phyloP scores from a whole-genome alignment of 2,113 vertebrate species.

The Prietella phreatophila region DNA sequence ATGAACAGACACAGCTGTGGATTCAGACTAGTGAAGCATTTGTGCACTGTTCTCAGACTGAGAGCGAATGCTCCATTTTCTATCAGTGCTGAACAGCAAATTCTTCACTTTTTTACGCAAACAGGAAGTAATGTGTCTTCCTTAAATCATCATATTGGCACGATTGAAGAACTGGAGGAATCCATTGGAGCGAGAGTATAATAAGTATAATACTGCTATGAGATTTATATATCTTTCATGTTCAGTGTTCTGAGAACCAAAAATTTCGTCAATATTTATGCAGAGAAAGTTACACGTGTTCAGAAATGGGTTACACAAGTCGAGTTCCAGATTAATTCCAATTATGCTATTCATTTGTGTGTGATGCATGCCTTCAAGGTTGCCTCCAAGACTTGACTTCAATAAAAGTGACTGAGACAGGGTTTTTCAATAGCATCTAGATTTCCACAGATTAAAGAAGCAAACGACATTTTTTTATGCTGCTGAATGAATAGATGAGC shows the following conservation, averaged over 20 bases:
- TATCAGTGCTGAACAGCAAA: slow-evolving; percentile 32
- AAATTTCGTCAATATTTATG: neutral
- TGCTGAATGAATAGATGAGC: neutral
- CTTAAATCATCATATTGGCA: slow-evolving; percentile 5
- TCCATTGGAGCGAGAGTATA: neutral
- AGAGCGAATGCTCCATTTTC: slow-evolving; percentile 22
- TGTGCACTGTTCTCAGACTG: neutral
- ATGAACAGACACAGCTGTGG: slow-evolving; percentile 36
- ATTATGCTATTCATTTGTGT: neutral
- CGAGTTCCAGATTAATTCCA: neutral
- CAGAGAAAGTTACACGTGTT: neutral
- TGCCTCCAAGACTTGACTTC: neutral
- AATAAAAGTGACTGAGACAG: neutral
- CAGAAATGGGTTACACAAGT: neutral
- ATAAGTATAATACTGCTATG: neutral
- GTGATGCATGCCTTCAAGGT: neutral
- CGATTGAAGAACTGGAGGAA: neutral
- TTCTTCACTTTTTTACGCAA: slow-evolving; percentile 29
- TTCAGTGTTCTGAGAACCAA: neutral
- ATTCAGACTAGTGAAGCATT: neutral
- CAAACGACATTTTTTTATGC: neutral
- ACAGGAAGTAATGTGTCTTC: slow-evolving; percentile 9
- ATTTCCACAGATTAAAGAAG: neutral
- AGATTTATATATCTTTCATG: neutral
- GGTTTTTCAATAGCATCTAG: neutral